Conservation (phyloP, 2,113 vertebrate genomes). For the Ramphastos sulfuratus region DNA sequence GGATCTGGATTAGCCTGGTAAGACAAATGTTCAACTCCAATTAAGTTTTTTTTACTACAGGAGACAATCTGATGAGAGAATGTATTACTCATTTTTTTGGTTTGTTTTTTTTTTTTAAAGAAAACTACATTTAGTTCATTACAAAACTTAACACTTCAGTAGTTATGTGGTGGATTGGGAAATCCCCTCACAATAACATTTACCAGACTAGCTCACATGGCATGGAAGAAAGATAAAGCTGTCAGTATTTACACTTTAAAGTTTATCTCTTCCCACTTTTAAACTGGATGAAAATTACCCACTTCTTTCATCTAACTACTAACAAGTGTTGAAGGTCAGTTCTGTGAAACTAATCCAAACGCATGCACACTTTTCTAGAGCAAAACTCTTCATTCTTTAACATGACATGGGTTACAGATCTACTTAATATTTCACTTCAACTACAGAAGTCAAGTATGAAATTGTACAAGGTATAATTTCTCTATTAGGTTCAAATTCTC, state of each 20-base stretch:
- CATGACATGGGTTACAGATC: not conserved
- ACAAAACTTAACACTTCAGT: not conserved
- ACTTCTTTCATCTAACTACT: not conserved
- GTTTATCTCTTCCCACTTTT: not conserved
- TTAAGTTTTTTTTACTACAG: too few species aligned
- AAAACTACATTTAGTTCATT: not conserved
- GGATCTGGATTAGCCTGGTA: slow-evolving; percentile 93
- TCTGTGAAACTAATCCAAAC: not conserved
- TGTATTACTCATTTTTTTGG: too few species aligned
- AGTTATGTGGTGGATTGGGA: too few species aligned
- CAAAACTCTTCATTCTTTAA: not conserved
- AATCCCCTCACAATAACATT: too few species aligned
- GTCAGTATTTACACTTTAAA: not conserved
- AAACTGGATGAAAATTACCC: not conserved
- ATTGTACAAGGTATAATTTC: not conserved
- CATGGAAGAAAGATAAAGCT: too few species aligned
- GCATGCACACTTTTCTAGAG: accelerated
- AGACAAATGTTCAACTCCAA: not conserved
- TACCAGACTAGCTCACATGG: too few species aligned
- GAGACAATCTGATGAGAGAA: too few species aligned
- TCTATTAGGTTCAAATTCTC: not conserved
- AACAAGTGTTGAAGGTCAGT: not conserved
- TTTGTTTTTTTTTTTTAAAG: not conserved
- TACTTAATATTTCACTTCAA: not conserved
- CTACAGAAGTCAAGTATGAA: not conserved